These are phyloP conservation scores for Mus caroli DNA, from an alignment of 2,797 vertebrate species.

Conservation along the genomic window DNA sequence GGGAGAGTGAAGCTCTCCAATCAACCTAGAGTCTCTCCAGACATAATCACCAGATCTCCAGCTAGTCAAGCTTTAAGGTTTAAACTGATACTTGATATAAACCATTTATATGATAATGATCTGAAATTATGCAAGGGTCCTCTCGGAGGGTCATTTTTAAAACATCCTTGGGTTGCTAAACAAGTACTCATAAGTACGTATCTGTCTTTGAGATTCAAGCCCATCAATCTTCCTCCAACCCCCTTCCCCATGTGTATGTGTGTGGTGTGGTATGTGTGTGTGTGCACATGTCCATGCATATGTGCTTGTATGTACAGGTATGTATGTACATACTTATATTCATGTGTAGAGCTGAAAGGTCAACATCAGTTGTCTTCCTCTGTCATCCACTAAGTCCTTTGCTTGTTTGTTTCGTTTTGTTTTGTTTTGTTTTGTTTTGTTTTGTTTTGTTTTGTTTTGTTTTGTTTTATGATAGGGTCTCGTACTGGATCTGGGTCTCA, in stretches of 20 bases:
- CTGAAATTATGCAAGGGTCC: not conserved
- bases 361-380: not conserved
- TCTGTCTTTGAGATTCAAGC: constrained; percentile 33
- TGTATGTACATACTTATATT: not conserved
- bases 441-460: no score
- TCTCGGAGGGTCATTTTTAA: not conserved
- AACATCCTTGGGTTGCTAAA: constrained; percentile 14
- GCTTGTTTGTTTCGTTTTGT: no score
- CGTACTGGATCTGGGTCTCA: not conserved
- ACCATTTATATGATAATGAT: not conserved
- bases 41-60: not conserved
- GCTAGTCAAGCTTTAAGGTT: not conserved
- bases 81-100: not conserved
- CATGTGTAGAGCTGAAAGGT: not conserved
- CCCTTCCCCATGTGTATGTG: not conserved
- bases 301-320: not conserved
- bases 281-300: not conserved
- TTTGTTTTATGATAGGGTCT: not conserved
- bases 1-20: not conserved
- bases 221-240: not conserved
- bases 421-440: not conserved
- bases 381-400: not conserved
- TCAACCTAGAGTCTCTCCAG: not conserved
- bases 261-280: not conserved
- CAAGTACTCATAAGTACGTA: not conserved